Evolutionary conservation across 2,797 vertebrate species (phyloP), one percentile per base, ranked within the genome.

Genomic region (Chlorospingus flavigularis): DNA sequence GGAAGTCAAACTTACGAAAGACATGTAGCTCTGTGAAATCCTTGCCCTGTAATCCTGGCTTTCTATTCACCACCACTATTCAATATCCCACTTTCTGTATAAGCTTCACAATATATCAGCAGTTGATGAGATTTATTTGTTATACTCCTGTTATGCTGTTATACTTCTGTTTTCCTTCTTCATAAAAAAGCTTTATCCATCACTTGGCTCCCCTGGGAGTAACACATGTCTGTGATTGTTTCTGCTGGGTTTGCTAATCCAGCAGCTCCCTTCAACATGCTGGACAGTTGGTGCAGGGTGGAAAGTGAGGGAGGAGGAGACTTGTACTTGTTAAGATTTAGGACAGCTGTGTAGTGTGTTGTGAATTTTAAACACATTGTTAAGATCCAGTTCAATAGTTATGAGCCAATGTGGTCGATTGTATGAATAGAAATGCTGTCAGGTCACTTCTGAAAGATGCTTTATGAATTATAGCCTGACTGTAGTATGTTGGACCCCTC

Each of bases 121-220:
- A 92, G 82, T 72, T 96, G 92, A 92, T 95, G 90, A 96, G 88
- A 97, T 93, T 95, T 96, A 95, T 96, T 95, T 95, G 81, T 97
- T 97, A 74, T 66, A 74, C 42, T 90, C 47, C 73, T 94, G 45
- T 92, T 96, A 33, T 19, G 24, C 58, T 95, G 82, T 96, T 96
- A 74, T 55, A 67, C 51, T 91, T 35, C 77, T 94, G 48, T 93
- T 96, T 97, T 92, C 79, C 55, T 97, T 80, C 91, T 90, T 95
- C 90, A 83, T 95, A 91, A 97, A 97, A 95, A 86, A 68, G 40
- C 84, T 94, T 94, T 61, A 87, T 80, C 67, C 71, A 74, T 91
- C 90, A 35, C 87, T 86, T 87, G 6, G 19, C 75, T 95, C 66
- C 94, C 90, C 33, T 26, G 65, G 76, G 89, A 91, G 63, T 92